These are phyloP conservation scores for Biston betularia DNA, from an alignment of 2,888 invertebrate genomes.

Conservation along the genomic window DNA sequence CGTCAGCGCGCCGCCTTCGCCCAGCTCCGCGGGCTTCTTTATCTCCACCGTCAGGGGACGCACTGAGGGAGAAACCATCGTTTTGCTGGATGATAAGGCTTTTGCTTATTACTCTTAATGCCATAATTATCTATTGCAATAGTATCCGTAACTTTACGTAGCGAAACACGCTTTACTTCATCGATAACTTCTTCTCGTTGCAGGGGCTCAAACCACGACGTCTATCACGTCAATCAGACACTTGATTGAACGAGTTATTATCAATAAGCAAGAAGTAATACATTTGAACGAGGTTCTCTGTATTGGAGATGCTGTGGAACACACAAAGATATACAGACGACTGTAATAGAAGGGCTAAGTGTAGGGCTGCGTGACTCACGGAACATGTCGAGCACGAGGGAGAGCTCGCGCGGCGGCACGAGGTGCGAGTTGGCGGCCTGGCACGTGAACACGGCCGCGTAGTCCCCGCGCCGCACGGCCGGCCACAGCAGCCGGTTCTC, in stretches of 20 bases:
- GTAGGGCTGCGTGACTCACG: no score
- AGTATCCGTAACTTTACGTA: no score
- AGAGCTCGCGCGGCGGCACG: slow-evolving; percentile 92
- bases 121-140: no score
- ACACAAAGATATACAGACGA: no score
- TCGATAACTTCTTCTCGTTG: no score
- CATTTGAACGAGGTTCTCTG: no score
- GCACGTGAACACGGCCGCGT: slow-evolving; percentile 95
- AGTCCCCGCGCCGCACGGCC: slow-evolving; percentile 91
- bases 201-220: no score
- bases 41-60: slow-evolving; percentile 93
- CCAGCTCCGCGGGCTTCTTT: slow-evolving; percentile 81
- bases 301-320: no score
- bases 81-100: neutral
- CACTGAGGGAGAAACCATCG: slow-evolving; percentile 81
- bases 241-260: no score
- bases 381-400: slow-evolving; percentile 91
- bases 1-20: slow-evolving; percentile 88
- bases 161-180: no score
- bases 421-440: slow-evolving; percentile 94
- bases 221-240: no score
- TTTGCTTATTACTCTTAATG: neutral
- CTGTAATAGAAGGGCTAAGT: no score
- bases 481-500: slow-evolving; percentile 93
- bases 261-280: neutral